Percentiles rank a stretch among this genome's conserved stretches.
Conservation (phyloP, 2,797 vertebrate genomes). For the Acomys russatus region DNA sequence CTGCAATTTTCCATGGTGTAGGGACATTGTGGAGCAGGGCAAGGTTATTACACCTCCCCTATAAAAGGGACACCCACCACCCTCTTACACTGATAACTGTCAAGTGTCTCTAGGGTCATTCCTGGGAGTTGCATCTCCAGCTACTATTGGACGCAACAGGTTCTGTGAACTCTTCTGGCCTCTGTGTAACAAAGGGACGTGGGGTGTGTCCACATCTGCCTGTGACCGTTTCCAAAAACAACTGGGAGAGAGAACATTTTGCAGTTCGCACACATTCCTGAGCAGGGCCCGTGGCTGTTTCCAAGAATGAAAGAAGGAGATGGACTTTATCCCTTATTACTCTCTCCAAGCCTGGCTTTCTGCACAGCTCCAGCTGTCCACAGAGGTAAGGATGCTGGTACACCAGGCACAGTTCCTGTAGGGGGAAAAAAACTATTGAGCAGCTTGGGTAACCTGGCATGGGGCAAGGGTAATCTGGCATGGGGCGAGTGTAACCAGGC, state of each 20-base stretch:
- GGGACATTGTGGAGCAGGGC: accelerated
- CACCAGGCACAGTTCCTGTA: neutral
- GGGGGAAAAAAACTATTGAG: neutral
- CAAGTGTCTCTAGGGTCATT: neutral
- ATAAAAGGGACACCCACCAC: too few relatives aligned
- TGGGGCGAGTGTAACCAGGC: too few relatives aligned
- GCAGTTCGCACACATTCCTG: neutral
- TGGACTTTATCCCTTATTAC: accelerated
- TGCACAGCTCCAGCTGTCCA: accelerated
- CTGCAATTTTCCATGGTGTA: neutral
- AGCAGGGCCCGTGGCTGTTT: accelerated
- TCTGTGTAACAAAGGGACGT: neutral
- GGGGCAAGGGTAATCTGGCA: too few relatives aligned
- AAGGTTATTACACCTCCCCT: neutral
- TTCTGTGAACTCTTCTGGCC: neutral
- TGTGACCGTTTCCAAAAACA: neutral
- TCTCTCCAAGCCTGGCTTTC: neutral
- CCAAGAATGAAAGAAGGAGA: too few relatives aligned
- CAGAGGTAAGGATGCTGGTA: neutral
- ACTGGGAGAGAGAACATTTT: neutral
- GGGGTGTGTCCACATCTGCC: neutral
- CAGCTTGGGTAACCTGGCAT: too few relatives aligned
- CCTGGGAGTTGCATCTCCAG: accelerated
- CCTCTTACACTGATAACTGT: neutral
- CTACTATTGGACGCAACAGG: accelerated